Evolutionary conservation across 2,797 vertebrate genomes (phyloP).

Genomic region (Gadopsis marmoratus): DNA sequence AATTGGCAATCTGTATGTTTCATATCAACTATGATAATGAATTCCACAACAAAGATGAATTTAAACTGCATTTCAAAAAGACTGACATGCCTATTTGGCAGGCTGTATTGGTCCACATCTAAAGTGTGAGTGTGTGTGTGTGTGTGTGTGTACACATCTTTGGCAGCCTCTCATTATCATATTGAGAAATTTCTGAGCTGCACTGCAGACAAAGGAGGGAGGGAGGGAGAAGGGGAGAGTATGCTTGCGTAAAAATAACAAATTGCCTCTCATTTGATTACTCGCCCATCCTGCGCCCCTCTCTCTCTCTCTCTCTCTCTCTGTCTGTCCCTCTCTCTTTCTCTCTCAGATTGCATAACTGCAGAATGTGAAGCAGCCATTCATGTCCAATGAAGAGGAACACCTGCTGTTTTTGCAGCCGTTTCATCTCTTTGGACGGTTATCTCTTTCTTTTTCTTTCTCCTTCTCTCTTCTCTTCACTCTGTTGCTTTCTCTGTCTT

Average conservation of each 20-base stretch:
- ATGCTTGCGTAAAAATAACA: slow-evolving; percentile 79
- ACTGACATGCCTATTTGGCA: slow-evolving; percentile 9
- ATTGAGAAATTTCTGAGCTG: slow-evolving; percentile 76
- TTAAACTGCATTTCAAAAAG: slow-evolving; percentile 27
- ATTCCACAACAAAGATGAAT: slow-evolving; percentile 23
- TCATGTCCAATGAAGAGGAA: slow-evolving; percentile 65
- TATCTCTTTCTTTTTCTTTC: slow-evolving; percentile 31
- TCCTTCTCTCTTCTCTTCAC: slow-evolving; percentile 12
- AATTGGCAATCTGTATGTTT: slow-evolving; percentile 4
- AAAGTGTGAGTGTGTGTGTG: slow-evolving; percentile 27
- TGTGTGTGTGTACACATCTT: slow-evolving; percentile 42
- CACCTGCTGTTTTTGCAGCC: slow-evolving; percentile 71
- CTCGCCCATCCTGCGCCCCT: slow-evolving; percentile 53
- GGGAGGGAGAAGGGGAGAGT: slow-evolving; percentile 51
- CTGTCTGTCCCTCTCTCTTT: too few relatives aligned
- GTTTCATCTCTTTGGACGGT: slow-evolving; percentile 64
- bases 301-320: slow-evolving; percentile 32
- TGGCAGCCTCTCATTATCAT: slow-evolving; percentile 79
- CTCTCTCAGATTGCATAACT: slow-evolving; percentile 66
- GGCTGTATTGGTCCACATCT: slow-evolving; percentile 10
- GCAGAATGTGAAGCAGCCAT: slow-evolving; percentile 71
- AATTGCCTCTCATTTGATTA: slow-evolving; percentile 83
- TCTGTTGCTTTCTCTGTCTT: slow-evolving; percentile 27
- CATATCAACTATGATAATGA: not conserved
- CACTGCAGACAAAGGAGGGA: slow-evolving; percentile 74